phyloP scores from a whole-genome alignment of 2,113 vertebrate species.

The Meleagris gallopavo region DNA sequence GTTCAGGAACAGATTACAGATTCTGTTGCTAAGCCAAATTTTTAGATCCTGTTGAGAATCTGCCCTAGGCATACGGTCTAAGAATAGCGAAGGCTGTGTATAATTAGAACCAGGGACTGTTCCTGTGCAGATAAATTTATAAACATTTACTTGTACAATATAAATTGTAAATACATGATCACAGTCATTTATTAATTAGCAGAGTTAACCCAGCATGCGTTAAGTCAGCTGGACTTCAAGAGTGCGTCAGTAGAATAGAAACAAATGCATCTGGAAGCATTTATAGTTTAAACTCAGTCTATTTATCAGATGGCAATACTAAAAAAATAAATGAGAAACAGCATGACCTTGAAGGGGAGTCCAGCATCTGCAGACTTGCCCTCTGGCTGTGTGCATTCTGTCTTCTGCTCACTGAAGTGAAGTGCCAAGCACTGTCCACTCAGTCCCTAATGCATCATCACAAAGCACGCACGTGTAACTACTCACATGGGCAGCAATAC shows the following conservation, averaged over 20 bases:
- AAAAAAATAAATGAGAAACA: neutral
- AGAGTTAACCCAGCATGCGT: neutral
- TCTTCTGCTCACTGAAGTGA: neutral
- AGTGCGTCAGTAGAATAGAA: neutral
- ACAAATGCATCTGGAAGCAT: neutral
- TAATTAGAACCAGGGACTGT: neutral
- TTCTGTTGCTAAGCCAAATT: neutral
- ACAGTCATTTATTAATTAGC: neutral
- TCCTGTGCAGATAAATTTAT: neutral
- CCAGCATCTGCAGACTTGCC: neutral
- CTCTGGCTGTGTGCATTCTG: rapidly evolving
- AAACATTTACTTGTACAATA: neutral
- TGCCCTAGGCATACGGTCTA: neutral
- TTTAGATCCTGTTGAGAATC: neutral
- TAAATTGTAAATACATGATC: neutral
- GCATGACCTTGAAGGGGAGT: neutral
- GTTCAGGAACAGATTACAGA: neutral
- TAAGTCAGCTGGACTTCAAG: neutral
- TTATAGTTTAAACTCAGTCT: neutral
- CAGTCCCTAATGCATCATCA: neutral
- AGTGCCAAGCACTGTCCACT: neutral
- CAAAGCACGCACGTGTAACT: rapidly evolving
- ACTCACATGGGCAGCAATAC: neutral
- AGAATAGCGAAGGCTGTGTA: neutral
- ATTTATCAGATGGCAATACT: neutral